These are phyloP conservation scores for Rana temporaria DNA, from an alignment of 2,113 vertebrate species.

Conservation along the genomic window DNA sequence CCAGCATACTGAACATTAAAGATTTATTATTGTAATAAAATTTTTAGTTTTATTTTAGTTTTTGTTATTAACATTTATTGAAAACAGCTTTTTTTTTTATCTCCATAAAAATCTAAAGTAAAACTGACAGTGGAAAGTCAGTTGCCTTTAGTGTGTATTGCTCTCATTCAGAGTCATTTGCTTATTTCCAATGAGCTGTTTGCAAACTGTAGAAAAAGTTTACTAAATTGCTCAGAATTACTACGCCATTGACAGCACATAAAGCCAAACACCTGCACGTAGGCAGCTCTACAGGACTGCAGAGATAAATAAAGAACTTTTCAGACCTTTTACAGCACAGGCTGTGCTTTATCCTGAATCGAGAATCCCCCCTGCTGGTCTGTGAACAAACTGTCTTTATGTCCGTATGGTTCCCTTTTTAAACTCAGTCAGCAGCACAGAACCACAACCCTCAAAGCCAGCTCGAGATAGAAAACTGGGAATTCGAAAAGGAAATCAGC, in stretches of 20 bases:
- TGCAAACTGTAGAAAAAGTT: not conserved
- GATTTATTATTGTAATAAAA: too few species aligned
- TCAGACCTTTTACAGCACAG: constrained; percentile 43
- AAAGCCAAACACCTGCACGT: constrained; percentile 48
- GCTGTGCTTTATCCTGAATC: constrained; percentile 43
- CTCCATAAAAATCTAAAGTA: too few species aligned
- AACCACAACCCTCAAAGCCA: constrained; percentile 38
- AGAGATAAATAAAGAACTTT: constrained; percentile 41
- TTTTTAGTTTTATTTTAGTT: too few species aligned
- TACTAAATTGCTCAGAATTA: not conserved
- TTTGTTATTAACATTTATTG: too few species aligned
- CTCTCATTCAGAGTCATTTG: not conserved
- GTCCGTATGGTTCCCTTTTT: constrained; percentile 36
- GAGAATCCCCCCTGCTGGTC: constrained; percentile 43
- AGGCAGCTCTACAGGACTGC: constrained; percentile 38
- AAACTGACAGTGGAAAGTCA: too few species aligned
- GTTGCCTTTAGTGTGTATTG: not conserved
- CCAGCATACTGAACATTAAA: too few species aligned
- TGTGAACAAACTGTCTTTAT: constrained; percentile 10
- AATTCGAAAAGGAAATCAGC: constrained; percentile 3
- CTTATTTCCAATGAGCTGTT: not conserved
- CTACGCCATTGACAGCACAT: constrained; percentile 18
- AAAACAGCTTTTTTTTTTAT: too few species aligned
- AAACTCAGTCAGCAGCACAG: constrained; percentile 36
- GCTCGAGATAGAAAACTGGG: constrained; percentile 24